phyloP scores from a whole-genome alignment of 2,888 invertebrate species.

The Plusia festucae region DNA sequence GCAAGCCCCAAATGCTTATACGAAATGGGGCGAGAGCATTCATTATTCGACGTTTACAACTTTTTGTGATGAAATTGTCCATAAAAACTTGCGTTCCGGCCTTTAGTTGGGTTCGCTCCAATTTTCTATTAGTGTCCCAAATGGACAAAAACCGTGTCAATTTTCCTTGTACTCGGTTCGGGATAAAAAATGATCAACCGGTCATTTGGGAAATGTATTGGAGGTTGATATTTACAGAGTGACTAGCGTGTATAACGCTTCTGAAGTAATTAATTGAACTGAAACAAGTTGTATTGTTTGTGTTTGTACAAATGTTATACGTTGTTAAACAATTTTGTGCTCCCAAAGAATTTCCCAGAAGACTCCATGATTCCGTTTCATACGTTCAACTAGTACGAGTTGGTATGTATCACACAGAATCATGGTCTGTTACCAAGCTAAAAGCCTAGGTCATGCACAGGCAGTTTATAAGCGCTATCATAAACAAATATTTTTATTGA shows the following conservation, averaged over 20 bases:
- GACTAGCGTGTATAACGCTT: no score
- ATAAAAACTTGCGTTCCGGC: constrained; percentile 38
- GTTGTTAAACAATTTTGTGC: not conserved
- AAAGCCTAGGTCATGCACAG: no score
- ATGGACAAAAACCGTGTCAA: constrained; percentile 51
- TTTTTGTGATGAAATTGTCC: constrained; percentile 58
- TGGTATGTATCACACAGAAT: no score
- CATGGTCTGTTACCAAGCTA: no score
- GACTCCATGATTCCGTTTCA: no score
- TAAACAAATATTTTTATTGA: no score
- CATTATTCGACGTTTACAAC: constrained; percentile 48
- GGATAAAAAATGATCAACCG: constrained; percentile 32
- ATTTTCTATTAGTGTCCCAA: constrained; percentile 54
- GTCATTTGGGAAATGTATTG: constrained; percentile 46
- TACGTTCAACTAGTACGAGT: no score
- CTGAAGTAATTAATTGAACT: constrained; percentile 1
- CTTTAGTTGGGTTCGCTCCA: constrained; percentile 40
- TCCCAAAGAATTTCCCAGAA: no score
- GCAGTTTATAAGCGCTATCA: no score
- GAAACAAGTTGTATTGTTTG: not conserved
- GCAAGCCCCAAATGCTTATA: constrained; percentile 27
- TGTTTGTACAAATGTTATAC: not conserved
- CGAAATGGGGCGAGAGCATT: constrained; percentile 38
- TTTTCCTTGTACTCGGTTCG: constrained; percentile 39
- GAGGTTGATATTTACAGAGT: constrained; percentile 18